Evolutionary conservation across 2,888 invertebrate genomes (phyloP), one percentile per base, ranked within the genome.

Genomic region (Nysson spinosus): DNA sequence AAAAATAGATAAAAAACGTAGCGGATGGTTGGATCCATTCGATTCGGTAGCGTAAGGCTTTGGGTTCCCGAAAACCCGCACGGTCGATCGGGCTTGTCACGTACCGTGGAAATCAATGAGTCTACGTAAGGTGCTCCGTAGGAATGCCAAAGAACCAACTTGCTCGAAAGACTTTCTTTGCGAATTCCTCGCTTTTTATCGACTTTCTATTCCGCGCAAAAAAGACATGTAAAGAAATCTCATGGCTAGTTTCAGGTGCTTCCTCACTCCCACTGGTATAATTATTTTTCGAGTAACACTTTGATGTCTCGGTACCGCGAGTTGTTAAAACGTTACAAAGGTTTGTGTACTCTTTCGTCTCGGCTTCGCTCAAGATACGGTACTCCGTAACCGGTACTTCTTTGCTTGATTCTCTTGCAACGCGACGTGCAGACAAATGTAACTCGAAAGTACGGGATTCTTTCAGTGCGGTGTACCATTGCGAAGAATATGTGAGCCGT

Each of bases 31-130:
- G 44, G 50, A 62, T 68, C 52, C 42, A 28, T 52, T 52, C 39
- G 34, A 39, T 54, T 37, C 47, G 6, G 32, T 42, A 22, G 20
- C 35, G 34, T 16, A 50, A 20, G 35, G 20, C 43, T 22, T 20
- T 49, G 11, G 54, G 14, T 16, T 34, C 19, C 17, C 24, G 42
- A 47, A 56, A 63, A 60, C 32, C 22, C 50, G 64, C 69, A 54
- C 57, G 58, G 40, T 67, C 72, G 64, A 70, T 70, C 72, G 69
- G 24, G 56, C 61, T 73, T 66, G 72, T 73, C 75, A 63, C 70
- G 72, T 78, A 73, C 30, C 64, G 49, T 49, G 63, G 61, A 78
- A 80, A 79, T 80, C 80, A 79, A 77, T 74, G 80, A 75, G 69
- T 57, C 49, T 56, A 66, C 56, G 58, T 34, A 61, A 49, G 69